These are phyloP conservation scores for Rotaria macrura DNA, from an alignment of 2,888 invertebrate species.

Conservation along the genomic window DNA sequence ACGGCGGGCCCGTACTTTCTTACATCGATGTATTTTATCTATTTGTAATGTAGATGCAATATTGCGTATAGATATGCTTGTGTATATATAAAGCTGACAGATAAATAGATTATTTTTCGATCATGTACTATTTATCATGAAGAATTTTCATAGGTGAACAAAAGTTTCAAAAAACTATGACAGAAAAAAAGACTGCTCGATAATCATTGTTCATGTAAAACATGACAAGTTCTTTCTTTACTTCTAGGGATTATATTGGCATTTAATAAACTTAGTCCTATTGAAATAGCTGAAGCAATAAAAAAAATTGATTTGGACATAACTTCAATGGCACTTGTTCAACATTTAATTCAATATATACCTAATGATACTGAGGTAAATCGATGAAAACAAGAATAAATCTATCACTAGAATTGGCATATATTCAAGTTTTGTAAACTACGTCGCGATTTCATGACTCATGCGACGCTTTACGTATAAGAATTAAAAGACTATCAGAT, in stretches of 20 bases:
- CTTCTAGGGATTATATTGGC: background rate
- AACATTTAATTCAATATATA: background rate
- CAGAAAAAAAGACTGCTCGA: too few species aligned
- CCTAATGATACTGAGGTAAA: background rate
- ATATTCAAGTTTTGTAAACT: too few species aligned
- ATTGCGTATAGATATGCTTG: background rate
- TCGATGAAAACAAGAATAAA: background rate
- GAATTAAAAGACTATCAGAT: too few species aligned
- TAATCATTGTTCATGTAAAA: too few species aligned
- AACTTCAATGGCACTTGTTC: background rate
- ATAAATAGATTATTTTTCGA: too few species aligned
- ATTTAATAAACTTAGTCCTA: background rate
- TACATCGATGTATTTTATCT: background rate
- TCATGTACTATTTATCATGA: too few species aligned
- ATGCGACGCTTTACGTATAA: too few species aligned
- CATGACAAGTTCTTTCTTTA: background rate
- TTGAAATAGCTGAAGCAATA: background rate
- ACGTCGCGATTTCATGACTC: too few species aligned
- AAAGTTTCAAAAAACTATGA: too few species aligned
- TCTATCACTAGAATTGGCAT: too few species aligned
- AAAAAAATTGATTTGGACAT: background rate
- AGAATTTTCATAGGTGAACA: too few species aligned
- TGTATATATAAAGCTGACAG: too few species aligned
- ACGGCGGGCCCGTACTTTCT: background rate
- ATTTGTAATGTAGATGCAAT: background rate